phyloP scores from a whole-genome alignment of 2,888 invertebrate species.

The Byasa hedistus region DNA sequence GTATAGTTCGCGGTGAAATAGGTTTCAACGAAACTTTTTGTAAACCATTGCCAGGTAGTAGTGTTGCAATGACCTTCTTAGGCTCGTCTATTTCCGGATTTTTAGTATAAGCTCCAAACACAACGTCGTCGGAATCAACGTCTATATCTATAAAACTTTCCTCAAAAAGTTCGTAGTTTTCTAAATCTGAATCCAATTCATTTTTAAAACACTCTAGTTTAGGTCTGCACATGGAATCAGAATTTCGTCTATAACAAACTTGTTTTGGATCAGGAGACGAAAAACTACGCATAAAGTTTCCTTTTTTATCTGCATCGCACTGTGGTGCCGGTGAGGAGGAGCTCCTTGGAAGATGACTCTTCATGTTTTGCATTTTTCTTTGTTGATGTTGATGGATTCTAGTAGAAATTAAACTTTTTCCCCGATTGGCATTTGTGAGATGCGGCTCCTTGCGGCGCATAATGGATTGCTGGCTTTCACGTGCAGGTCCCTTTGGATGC shows the following conservation, averaged over 20 bases:
- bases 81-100: slow-evolving; percentile 64
- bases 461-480: slow-evolving; percentile 37
- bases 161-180: slow-evolving; percentile 69
- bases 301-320: slow-evolving; percentile 52
- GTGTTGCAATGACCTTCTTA: slow-evolving; percentile 59
- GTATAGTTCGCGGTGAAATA: slow-evolving; percentile 51
- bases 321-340: slow-evolving; percentile 66
- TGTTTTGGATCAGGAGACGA: slow-evolving; percentile 68
- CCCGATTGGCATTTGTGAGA: slow-evolving; percentile 48
- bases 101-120: slow-evolving; percentile 51
- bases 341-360: slow-evolving; percentile 65
- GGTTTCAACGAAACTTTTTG: slow-evolving; percentile 66
- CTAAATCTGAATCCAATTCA: slow-evolving; percentile 69
- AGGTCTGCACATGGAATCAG: slow-evolving; percentile 62
- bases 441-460: slow-evolving; percentile 67
- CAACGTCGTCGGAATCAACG: slow-evolving; percentile 60
- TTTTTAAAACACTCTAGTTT: slow-evolving; percentile 61
- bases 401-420: slow-evolving; percentile 64
- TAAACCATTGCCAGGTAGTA: slow-evolving; percentile 70
- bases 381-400: slow-evolving; percentile 66
- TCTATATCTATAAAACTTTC: slow-evolving; percentile 72
- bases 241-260: slow-evolving; percentile 56
- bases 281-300: slow-evolving; percentile 63
- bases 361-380: slow-evolving; percentile 53
- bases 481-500: slow-evolving; percentile 54